A percentile compares a stretch with the other conserved stretches of the same genome.
Evolutionary conservation across 2,888 invertebrate genomes (phyloP).

Genomic region (Rhorus exstirpatorius): DNA sequence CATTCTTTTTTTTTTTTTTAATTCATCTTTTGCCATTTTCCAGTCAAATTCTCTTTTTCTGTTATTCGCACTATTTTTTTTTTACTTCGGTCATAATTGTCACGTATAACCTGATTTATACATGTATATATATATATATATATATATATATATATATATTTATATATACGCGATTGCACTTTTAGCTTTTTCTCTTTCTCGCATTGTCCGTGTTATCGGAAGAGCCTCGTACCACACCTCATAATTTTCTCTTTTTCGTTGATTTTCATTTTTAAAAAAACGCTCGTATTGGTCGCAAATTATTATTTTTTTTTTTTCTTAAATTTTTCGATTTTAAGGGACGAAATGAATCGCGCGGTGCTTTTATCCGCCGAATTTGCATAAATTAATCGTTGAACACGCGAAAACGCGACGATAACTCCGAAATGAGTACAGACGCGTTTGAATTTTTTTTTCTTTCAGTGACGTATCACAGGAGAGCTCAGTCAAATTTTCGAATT

Average conservation of each 20-base stretch:
- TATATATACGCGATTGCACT: conserved; percentile 74
- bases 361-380: conserved; percentile 5
- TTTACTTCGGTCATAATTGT: conserved; percentile 66
- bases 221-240: conserved; percentile 71
- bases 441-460: conserved; percentile 36
- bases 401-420: conserved; percentile 27
- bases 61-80: conserved; percentile 77
- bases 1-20: conserved; percentile 29
- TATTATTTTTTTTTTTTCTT: not conserved
- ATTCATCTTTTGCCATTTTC: conserved; percentile 18
- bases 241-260: conserved; percentile 62
- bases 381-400: conserved; percentile 13
- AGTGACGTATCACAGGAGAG: conserved; percentile 79
- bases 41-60: conserved; percentile 74
- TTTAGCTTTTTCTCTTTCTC: conserved; percentile 61
- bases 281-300: not conserved
- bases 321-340: conserved; percentile 17
- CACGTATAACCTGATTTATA: conserved; percentile 66
- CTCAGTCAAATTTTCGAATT: conserved; percentile 75
- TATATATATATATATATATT: too few species aligned
- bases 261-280: conserved; percentile 7
- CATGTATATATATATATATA: too few species aligned
- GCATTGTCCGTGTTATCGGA: conserved; percentile 66
- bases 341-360: conserved; percentile 21
- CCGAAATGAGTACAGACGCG: conserved; percentile 53